Conservation (phyloP, 2,113 vertebrate genomes). For the Ploceus nigricollis region DNA sequence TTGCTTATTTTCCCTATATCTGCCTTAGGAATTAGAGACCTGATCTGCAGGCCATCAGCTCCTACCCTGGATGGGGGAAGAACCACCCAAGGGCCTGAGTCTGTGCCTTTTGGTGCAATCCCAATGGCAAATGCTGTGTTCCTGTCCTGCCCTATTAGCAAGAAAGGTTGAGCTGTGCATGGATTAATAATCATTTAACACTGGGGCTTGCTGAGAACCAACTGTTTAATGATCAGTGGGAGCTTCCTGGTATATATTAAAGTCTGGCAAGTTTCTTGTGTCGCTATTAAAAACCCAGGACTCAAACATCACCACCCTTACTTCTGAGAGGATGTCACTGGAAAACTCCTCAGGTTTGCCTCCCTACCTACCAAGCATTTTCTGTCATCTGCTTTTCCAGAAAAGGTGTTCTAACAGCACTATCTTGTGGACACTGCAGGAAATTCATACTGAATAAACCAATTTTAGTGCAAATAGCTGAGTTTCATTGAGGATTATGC, state of each 20-base stretch:
- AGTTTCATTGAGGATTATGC: not conserved
- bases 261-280: not conserved
- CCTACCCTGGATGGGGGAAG: not conserved
- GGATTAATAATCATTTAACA: not conserved
- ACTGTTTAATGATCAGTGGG: not conserved
- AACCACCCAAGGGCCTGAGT: not conserved
- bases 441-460: not conserved
- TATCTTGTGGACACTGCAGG: conserved; percentile 31
- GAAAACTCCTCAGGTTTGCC: not conserved
- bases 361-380: not conserved
- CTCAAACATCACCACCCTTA: not conserved
- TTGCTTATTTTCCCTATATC: not conserved
- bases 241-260: not conserved
- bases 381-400: not conserved
- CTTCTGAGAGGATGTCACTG: not conserved
- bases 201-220: not conserved
- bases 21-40: not conserved
- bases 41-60: not conserved
- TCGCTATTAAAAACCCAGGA: not conserved
- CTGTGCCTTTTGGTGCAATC: not conserved
- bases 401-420: not conserved
- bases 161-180: not conserved
- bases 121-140: not conserved
- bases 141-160: not conserved
- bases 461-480: not conserved